Percentiles rank a stretch among this genome's conserved stretches.
Evolutionary conservation across 2,888 invertebrate genomes (phyloP).

Genomic region (Pandemis corylana): DNA sequence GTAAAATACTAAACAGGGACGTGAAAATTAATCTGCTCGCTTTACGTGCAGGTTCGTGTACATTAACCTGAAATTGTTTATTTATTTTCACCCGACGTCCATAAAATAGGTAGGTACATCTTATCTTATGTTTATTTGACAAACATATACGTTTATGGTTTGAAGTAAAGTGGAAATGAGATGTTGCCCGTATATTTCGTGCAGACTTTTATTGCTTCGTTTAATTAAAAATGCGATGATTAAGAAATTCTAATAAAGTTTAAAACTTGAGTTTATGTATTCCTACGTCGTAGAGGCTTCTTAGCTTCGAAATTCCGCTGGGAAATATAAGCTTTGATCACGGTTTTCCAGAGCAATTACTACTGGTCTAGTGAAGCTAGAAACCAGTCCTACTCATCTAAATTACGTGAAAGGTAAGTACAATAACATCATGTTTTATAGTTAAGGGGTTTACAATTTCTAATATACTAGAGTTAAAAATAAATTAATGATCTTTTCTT

Average conservation of each 20-base stretch:
- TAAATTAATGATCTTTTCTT: too few species aligned
- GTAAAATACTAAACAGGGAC: constrained; percentile 28
- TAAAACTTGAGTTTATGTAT: neutral
- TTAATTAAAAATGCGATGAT: neutral
- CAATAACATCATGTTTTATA: neutral
- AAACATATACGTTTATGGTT: constrained; percentile 34
- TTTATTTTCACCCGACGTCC: constrained; percentile 22
- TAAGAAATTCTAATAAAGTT: neutral
- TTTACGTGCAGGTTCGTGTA: constrained; percentile 16
- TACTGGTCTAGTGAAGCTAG: neutral
- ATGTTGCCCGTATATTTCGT: neutral
- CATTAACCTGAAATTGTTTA: constrained; percentile 32
- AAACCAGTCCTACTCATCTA: neutral
- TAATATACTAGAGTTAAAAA: too few species aligned
- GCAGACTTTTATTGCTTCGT: constrained; percentile 2
- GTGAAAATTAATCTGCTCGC: constrained; percentile 17
- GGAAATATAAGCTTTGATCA: neutral
- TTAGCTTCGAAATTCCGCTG: neutral
- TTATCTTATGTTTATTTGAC: constrained; percentile 39
- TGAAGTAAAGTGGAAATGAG: constrained; percentile 23
- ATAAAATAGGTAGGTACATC: constrained; percentile 28
- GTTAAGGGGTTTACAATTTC: too few species aligned
- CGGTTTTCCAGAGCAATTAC: neutral
- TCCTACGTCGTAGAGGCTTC: neutral
- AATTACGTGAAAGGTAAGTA: neutral